A percentile compares a stretch with the other conserved stretches of the same genome.
Conservation (phyloP, 2,113 vertebrate genomes). For the Melospiza georgiana region DNA sequence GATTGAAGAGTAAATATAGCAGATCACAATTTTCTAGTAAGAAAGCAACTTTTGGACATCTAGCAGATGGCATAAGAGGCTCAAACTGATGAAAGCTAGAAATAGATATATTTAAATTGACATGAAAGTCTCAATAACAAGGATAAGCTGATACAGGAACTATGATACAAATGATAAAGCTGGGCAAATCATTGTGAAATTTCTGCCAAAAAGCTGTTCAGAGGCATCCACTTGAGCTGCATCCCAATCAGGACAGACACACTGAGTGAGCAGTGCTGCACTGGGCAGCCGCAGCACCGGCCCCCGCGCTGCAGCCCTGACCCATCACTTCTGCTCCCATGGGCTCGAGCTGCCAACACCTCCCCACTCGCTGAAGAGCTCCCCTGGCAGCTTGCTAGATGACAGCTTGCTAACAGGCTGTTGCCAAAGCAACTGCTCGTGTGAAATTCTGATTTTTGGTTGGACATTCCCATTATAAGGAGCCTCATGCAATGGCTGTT, state of each 20-base stretch:
- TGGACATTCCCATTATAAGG: neutral
- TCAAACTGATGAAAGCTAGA: neutral
- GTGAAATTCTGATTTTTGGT: constrained; percentile 18
- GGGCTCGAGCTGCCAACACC: constrained; percentile 6
- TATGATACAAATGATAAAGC: neutral
- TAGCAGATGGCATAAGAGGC: neutral
- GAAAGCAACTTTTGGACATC: neutral
- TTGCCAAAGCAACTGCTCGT: neutral
- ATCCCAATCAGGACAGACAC: neutral
- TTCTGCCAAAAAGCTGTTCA: constrained; percentile 43
- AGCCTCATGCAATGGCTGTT: neutral
- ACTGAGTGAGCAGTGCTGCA: accelerated
- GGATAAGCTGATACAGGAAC: neutral
- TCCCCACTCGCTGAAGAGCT: neutral
- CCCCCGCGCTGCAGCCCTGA: neutral
- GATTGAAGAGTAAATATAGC: neutral
- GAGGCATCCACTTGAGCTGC: neutral
- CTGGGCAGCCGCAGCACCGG: neutral
- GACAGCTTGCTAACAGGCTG: constrained; percentile 21
- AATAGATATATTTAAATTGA: constrained; percentile 4
- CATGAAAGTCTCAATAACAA: neutral
- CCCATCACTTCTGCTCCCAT: neutral
- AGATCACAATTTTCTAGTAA: neutral
- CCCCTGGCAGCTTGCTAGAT: constrained; percentile 28
- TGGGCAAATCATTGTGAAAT: neutral